Evolutionary conservation across 2,113 vertebrate genomes (phyloP).

Genomic region (Pipa parva): DNA sequence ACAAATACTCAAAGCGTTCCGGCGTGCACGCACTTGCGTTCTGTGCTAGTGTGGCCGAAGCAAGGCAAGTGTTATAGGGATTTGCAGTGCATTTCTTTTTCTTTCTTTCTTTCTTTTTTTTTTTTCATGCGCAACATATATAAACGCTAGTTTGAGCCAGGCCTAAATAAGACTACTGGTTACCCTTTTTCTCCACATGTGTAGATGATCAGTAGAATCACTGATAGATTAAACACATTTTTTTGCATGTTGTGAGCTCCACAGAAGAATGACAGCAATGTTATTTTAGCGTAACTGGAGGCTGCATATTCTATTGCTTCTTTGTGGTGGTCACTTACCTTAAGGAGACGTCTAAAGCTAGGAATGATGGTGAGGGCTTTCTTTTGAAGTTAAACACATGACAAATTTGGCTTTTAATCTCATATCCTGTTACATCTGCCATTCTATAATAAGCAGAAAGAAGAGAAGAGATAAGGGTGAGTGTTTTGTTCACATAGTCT

Average conservation of each 20-base stretch:
- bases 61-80: too few relatives aligned
- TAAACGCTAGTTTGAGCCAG: too few relatives aligned
- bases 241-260: conserved; percentile 7
- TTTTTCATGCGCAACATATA: too few relatives aligned
- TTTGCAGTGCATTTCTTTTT: too few relatives aligned
- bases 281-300: conserved; percentile 27
- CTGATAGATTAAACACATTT: conserved; percentile 16
- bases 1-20: too few relatives aligned
- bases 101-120: too few relatives aligned
- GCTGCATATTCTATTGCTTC: conserved; percentile 18
- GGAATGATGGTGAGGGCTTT: conserved; percentile 39
- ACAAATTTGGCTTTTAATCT: conserved; percentile 41
- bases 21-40: too few relatives aligned
- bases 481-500: conserved; percentile 18
- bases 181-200: not conserved
- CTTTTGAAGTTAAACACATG: conserved; percentile 38
- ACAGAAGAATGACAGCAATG: conserved; percentile 30
- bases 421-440: conserved; percentile 33
- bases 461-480: conserved; percentile 25
- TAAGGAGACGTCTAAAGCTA: conserved; percentile 31
- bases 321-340: conserved; percentile 37
- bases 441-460: conserved; percentile 22
- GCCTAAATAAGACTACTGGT: too few relatives aligned
- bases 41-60: too few relatives aligned
- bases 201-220: not conserved